Percentiles rank a stretch among this genome's conserved stretches.
Conservation (phyloP, 2,113 vertebrate species). For the Cynoglossus semilaevis region DNA sequence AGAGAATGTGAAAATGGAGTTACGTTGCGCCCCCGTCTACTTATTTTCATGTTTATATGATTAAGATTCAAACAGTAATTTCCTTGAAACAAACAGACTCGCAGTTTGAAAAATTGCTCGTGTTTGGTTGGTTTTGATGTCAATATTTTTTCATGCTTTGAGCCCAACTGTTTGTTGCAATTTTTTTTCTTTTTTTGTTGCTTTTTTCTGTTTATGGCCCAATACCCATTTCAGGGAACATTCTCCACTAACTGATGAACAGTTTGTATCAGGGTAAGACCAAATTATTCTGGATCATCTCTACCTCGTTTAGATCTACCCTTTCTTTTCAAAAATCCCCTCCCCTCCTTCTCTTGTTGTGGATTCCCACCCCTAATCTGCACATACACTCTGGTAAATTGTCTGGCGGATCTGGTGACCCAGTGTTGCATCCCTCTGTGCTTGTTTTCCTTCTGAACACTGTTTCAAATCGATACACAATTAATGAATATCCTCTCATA, state of each 20-base stretch:
- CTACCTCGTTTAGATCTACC: slow-evolving; percentile 79
- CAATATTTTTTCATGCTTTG: slow-evolving; percentile 64
- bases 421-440: slow-evolving; percentile 14
- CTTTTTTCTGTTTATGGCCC: slow-evolving; percentile 76
- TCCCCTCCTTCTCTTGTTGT: slow-evolving; percentile 58
- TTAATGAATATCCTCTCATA: not conserved
- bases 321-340: slow-evolving; percentile 60
- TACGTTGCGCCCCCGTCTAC: too few relatives aligned
- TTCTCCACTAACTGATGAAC: slow-evolving; percentile 90
- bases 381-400: slow-evolving; percentile 40
- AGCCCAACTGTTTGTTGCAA: slow-evolving; percentile 71
- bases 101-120: slow-evolving; percentile 29
- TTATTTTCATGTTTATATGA: too few relatives aligned
- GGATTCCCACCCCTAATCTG: slow-evolving; percentile 47
- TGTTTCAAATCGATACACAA: slow-evolving; percentile 11
- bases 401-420: slow-evolving; percentile 39
- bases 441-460: slow-evolving; percentile 4
- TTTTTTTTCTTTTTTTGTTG: slow-evolving; percentile 69
- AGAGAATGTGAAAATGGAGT: too few relatives aligned
- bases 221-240: slow-evolving; percentile 94
- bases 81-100: slow-evolving; percentile 8
- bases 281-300: slow-evolving; percentile 78
- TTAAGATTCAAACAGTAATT: not conserved
- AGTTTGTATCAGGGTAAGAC: slow-evolving; percentile 97
- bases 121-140: slow-evolving; percentile 64